Conservation (phyloP, 2,113 vertebrate species). For the Anhinga rufa region DNA sequence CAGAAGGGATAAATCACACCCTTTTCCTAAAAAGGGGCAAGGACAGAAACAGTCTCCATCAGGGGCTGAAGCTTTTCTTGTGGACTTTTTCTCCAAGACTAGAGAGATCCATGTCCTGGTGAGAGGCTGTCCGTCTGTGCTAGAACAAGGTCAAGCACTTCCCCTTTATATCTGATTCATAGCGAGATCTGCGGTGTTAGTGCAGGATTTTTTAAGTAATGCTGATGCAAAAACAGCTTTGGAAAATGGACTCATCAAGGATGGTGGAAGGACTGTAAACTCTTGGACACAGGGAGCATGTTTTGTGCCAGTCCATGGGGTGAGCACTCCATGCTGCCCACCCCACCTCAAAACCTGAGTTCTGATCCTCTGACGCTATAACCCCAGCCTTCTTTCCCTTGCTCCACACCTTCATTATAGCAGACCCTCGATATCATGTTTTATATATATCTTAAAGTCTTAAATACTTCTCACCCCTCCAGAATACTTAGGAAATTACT, state of each 20-base stretch:
- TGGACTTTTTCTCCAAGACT: neutral
- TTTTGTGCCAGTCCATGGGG: neutral
- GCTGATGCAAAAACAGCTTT: neutral
- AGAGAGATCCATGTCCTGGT: neutral
- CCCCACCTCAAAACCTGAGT: neutral
- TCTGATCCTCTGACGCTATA: too few relatives aligned
- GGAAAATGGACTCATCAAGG: neutral
- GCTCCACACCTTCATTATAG: neutral
- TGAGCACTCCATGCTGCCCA: neutral
- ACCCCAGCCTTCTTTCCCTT: neutral
- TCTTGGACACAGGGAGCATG: neutral
- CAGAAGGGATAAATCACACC: neutral
- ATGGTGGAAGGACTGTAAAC: neutral
- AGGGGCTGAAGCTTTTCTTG: neutral
- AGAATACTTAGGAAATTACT: neutral
- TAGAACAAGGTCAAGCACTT: neutral
- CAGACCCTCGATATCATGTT: rapidly evolving
- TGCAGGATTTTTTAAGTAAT: neutral
- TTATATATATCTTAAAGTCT: neutral
- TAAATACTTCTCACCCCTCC: neutral
- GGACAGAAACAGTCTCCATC: neutral
- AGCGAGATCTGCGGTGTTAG: neutral
- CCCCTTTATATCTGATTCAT: neutral
- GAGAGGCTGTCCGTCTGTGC: neutral
- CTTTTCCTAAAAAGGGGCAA: neutral